Conservation (phyloP, 1,140 invertebrate species). For the Asobara japonica region DNA sequence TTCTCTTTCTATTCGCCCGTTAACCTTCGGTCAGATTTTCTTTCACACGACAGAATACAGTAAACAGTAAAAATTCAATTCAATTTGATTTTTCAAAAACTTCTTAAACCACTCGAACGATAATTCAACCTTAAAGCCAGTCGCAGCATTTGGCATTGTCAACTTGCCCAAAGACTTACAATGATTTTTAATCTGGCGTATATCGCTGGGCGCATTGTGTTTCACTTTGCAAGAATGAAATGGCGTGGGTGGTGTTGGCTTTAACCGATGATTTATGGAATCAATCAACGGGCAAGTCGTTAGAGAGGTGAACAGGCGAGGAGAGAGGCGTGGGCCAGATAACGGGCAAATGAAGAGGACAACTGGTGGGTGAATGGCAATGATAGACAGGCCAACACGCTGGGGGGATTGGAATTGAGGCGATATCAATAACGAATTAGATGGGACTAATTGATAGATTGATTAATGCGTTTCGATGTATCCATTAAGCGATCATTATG, state of each 20-base stretch:
- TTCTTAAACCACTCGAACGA: no score
- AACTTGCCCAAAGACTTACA: not conserved
- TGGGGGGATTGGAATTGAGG: not conserved
- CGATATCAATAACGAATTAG: slow-evolving; percentile 15
- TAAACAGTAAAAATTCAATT: no score
- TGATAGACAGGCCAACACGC: not conserved
- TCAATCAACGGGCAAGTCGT: slow-evolving; percentile 37
- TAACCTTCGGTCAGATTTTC: no score
- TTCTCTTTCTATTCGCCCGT: no score
- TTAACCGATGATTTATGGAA: slow-evolving; percentile 40
- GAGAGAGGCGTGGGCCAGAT: slow-evolving; percentile 26
- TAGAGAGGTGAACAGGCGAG: slow-evolving; percentile 12
- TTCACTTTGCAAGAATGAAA: slow-evolving; percentile 32
- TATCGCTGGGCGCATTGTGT: not conserved
- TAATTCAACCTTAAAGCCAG: no score
- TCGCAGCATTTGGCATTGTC: not conserved
- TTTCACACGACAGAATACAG: no score
- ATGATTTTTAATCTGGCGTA: not conserved
- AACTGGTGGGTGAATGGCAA: slow-evolving; percentile 9
- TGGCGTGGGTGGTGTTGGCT: slow-evolving; percentile 25
- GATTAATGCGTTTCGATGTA: not conserved
- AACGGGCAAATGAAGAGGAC: slow-evolving; percentile 23
- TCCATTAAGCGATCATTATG: not conserved
- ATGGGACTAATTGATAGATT: not conserved
- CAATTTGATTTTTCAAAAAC: no score